phyloP scores from a whole-genome alignment of 2,797 vertebrate genomes.

The Falco rusticolus region DNA sequence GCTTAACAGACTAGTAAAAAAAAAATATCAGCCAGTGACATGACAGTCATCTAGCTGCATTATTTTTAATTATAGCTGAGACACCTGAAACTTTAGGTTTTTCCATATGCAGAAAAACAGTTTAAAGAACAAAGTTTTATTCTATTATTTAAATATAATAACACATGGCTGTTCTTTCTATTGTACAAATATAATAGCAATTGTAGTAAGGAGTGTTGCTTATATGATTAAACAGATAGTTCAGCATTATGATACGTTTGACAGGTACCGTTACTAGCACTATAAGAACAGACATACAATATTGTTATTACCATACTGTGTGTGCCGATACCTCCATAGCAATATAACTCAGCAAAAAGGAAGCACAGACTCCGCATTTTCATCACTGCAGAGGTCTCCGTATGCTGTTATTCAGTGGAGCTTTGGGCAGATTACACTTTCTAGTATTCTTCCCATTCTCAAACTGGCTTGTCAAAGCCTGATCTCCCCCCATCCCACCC shows the following conservation, averaged over 20 bases:
- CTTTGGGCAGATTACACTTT: neutral
- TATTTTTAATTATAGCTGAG: constrained; percentile 34
- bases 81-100: neutral
- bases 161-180: neutral
- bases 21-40: neutral
- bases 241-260: constrained; percentile 30
- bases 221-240: constrained; percentile 40
- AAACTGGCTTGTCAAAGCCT: neutral
- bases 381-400: neutral
- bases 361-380: neutral
- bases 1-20: neutral
- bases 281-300: constrained; percentile 27
- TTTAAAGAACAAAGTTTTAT: constrained; percentile 24
- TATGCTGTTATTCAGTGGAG: neutral
- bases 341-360: neutral
- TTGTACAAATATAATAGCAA: constrained; percentile 27
- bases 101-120: neutral
- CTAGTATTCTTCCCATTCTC: neutral
- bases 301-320: constrained; percentile 11
- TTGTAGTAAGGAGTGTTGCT: constrained; percentile 18
- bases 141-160: constrained; percentile 9
- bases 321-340: neutral
- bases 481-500: neutral
- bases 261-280: constrained; percentile 33
- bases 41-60: neutral